A percentile compares a stretch with the other conserved stretches of the same genome.
Evolutionary conservation across 2,797 vertebrate genomes (phyloP).

Genomic region (Telmatherina bonti): DNA sequence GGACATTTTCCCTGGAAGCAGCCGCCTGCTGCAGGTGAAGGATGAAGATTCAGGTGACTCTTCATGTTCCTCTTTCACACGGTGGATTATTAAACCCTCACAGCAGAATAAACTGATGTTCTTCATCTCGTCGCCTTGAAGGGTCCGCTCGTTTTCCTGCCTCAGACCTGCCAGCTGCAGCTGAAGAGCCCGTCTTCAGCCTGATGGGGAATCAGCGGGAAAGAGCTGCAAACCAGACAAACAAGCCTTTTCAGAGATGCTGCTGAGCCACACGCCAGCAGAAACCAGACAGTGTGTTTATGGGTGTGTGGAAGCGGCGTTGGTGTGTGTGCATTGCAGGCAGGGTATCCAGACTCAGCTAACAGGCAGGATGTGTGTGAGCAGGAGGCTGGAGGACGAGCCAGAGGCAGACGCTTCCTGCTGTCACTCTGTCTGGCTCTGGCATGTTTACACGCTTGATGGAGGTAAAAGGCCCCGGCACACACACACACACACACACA

Average conservation of each 20-base stretch:
- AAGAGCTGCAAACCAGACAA: slow-evolving; percentile 38
- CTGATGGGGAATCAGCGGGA: slow-evolving; percentile 37
- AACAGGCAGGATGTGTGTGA: slow-evolving; percentile 55
- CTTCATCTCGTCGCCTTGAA: slow-evolving; percentile 20
- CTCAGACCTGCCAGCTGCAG: slow-evolving; percentile 33
- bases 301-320: too few relatives aligned
- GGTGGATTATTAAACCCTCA: background rate
- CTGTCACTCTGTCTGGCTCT: slow-evolving; percentile 59
- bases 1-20: background rate
- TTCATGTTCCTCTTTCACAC: too few relatives aligned
- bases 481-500: slow-evolving; percentile 15
- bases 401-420: slow-evolving; percentile 51
- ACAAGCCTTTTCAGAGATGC: slow-evolving; percentile 25
- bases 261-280: slow-evolving; percentile 28
- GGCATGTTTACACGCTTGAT: slow-evolving; percentile 49
- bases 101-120: background rate
- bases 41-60: too few relatives aligned
- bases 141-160: slow-evolving; percentile 28
- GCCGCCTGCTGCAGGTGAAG: too few relatives aligned
- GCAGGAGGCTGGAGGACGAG: slow-evolving; percentile 43
- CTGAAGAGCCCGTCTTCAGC: slow-evolving; percentile 25
- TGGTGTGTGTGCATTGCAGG: slow-evolving; percentile 31
- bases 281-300: background rate
- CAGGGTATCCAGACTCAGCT: slow-evolving; percentile 45
- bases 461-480: slow-evolving; percentile 6